Conservation (phyloP, 1,140 invertebrate species). For the Helicoverpa zea region DNA sequence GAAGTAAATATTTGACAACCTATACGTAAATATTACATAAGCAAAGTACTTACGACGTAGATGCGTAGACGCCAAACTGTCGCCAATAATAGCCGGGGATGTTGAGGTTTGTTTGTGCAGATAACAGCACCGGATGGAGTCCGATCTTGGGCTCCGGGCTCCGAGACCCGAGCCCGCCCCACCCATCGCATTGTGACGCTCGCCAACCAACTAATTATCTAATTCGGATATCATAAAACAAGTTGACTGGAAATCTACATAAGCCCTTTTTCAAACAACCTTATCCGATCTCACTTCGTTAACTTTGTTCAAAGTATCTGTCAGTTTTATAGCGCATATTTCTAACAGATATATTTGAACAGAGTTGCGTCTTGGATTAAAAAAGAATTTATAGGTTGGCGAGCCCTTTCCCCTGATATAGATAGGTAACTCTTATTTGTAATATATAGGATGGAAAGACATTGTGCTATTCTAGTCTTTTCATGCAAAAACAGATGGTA, state of each 20-base stretch:
- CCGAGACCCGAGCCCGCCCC: constrained; percentile 8
- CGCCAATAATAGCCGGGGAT: constrained; percentile 50
- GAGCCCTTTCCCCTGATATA: constrained; percentile 21
- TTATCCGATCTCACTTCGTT: constrained; percentile 29
- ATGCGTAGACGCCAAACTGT: constrained; percentile 27
- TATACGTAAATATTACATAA: constrained; percentile 27
- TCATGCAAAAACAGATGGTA: constrained; percentile 56
- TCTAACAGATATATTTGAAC: constrained; percentile 12
- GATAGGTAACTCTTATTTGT: constrained; percentile 25
- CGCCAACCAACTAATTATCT: constrained; percentile 24
- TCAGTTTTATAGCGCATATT: constrained; percentile 28
- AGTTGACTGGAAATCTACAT: constrained; percentile 22
- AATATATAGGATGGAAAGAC: constrained; percentile 30
- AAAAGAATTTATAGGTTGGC: constrained; percentile 32
- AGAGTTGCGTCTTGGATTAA: constrained; percentile 35
- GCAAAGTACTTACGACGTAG: neutral
- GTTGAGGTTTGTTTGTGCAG: constrained; percentile 67
- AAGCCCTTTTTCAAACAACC: constrained; percentile 1
- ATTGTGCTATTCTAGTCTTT: constrained; percentile 49
- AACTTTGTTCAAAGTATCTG: constrained; percentile 42
- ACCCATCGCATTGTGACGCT: constrained; percentile 19
- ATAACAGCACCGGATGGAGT: constrained; percentile 57
- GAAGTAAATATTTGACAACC: constrained; percentile 6
- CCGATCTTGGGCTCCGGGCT: constrained; percentile 21
- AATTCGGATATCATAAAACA: constrained; percentile 28